Percentiles rank a stretch among this genome's conserved stretches.
Evolutionary conservation across 2,113 vertebrate species (phyloP).

Genomic region (Polypterus senegalus): DNA sequence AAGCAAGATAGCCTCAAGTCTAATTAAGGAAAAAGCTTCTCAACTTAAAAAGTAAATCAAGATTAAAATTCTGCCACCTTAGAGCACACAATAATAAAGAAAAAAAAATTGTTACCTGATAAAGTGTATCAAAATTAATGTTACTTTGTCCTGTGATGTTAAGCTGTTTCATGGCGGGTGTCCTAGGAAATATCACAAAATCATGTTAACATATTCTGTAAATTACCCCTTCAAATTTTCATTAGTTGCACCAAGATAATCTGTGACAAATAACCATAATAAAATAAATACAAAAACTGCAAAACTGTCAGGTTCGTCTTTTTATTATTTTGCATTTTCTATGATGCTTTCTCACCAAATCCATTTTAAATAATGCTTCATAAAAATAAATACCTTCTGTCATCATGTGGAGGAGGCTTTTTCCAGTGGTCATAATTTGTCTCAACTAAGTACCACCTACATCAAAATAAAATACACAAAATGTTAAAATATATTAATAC

Average conservation of each 20-base stretch:
- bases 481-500: not conserved
- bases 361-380: not conserved
- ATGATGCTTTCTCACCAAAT: not conserved
- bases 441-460: conserved; percentile 84
- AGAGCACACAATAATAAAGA: not conserved
- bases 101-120: conserved; percentile 48
- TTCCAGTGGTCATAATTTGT: conserved; percentile 93
- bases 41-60: too few species aligned
- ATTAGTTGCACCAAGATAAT: too few species aligned
- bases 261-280: too few species aligned
- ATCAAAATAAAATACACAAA: conserved; percentile 10
- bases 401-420: conserved; percentile 51
- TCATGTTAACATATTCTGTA: not conserved
- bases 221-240: not conserved
- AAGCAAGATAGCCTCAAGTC: too few species aligned
- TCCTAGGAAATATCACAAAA: conserved; percentile 39
- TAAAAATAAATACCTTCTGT: conserved; percentile 53
- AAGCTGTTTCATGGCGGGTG: conserved; percentile 65
- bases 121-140: conserved; percentile 61
- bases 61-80: not conserved
- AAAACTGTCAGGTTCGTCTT: too few species aligned
- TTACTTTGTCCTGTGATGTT: conserved; percentile 68
- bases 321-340: not conserved
- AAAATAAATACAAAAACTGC: too few species aligned
- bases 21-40: too few species aligned